Conservation (phyloP, 2,888 invertebrate genomes). For the Drosophila histrio region DNA sequence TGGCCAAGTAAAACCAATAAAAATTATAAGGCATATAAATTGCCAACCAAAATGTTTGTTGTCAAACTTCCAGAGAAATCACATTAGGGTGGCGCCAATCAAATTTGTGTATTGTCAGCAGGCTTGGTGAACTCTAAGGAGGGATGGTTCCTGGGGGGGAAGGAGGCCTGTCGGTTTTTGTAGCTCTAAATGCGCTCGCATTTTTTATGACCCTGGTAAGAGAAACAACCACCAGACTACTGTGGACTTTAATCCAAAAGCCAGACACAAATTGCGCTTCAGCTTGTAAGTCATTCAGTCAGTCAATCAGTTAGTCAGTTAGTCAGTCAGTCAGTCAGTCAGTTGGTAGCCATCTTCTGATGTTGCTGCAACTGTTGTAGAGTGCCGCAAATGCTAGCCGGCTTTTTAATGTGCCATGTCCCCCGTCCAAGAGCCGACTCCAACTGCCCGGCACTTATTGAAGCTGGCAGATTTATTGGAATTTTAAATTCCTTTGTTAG, state of each 20-base stretch:
- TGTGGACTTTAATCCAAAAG: conserved; percentile 9
- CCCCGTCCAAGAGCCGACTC: not conserved
- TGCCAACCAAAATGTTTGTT: conserved; percentile 68
- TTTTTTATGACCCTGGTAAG: conserved; percentile 38
- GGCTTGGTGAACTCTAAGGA: not conserved
- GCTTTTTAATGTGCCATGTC: conserved; percentile 23
- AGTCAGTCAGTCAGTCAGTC: conserved; percentile 9
- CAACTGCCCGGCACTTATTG: conserved; percentile 65
- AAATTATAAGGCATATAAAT: conserved; percentile 72
- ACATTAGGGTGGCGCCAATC: conserved; percentile 69
- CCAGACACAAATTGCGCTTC: conserved; percentile 27
- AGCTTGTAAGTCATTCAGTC: conserved; percentile 16
- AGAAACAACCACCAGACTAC: conserved; percentile 42
- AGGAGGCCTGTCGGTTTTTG: conserved; percentile 1
- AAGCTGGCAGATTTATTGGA: conserved; percentile 74
- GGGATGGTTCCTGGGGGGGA: not conserved
- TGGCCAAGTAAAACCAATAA: conserved; percentile 57
- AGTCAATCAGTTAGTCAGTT: conserved; percentile 12
- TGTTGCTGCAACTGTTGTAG: conserved; percentile 21
- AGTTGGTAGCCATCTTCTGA: conserved; percentile 3
- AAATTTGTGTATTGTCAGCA: conserved; percentile 66
- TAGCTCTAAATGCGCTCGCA: conserved; percentile 18
- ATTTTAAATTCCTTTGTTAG: conserved; percentile 73
- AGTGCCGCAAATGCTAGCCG: conserved; percentile 15
- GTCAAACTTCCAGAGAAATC: conserved; percentile 62